Evolutionary conservation across 2,113 vertebrate species (phyloP).

Genomic region (Anhinga rufa): DNA sequence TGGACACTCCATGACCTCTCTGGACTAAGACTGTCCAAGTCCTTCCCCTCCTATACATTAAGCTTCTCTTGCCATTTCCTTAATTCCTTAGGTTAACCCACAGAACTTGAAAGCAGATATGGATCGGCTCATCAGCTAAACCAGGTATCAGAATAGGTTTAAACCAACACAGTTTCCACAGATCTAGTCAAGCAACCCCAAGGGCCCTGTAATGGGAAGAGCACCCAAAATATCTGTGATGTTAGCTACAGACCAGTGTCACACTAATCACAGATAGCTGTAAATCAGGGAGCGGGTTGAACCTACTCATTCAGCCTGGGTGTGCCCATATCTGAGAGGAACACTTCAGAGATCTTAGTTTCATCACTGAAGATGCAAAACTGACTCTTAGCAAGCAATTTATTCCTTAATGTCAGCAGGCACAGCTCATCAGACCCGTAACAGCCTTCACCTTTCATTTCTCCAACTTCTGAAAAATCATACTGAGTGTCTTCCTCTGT

Average conservation of each 20-base stretch:
- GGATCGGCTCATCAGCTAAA: not conserved
- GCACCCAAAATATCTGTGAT: not conserved
- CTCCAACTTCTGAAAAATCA: not conserved
- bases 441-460: not conserved
- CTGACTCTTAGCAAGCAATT: not conserved
- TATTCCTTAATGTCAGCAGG: not conserved
- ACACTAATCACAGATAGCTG: not conserved
- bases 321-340: not conserved
- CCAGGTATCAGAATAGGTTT: not conserved
- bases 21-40: not conserved
- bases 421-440: not conserved
- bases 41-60: not conserved
- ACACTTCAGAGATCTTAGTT: not conserved
- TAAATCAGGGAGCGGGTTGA: not conserved
- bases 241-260: not conserved
- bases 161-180: not conserved
- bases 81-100: not conserved
- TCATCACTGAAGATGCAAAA: not conserved
- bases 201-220: not conserved
- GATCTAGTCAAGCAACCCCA: not conserved
- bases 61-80: not conserved
- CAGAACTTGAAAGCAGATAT: not conserved
- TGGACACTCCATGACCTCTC: not conserved
- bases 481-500: not conserved
- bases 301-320: not conserved